Conservation (phyloP, 1,140 invertebrate genomes). For the Anthonomus grandis region DNA sequence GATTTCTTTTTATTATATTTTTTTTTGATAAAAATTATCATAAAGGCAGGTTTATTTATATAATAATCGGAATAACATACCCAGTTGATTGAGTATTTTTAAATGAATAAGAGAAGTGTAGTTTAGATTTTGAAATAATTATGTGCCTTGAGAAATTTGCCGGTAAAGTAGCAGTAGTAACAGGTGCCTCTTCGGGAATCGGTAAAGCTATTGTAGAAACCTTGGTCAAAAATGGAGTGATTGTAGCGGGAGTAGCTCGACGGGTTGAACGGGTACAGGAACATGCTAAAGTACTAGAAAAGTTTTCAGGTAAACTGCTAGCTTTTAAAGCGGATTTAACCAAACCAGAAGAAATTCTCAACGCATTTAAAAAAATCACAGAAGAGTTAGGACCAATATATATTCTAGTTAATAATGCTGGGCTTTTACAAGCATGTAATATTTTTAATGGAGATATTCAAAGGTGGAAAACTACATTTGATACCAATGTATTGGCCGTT, state of each 20-base stretch:
- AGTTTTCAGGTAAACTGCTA: conserved; percentile 20
- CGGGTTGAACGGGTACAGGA: conserved; percentile 22
- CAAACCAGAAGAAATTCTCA: conserved; percentile 58
- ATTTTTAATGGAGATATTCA: conserved; percentile 4
- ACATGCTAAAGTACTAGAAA: conserved; percentile 6
- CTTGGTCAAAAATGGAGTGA: conserved; percentile 12
- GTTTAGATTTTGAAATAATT: too few relatives aligned
- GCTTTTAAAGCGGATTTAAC: conserved; percentile 43
- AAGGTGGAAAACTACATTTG: conserved; percentile 8
- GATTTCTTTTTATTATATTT: too few relatives aligned
- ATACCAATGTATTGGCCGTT: conserved; percentile 45
- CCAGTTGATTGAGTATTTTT: too few relatives aligned
- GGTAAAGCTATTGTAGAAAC: conserved; percentile 7
- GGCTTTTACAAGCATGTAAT: conserved; percentile 33
- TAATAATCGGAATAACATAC: too few relatives aligned
- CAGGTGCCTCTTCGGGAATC: conserved; percentile 16
- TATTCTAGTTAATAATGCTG: conserved; percentile 73
- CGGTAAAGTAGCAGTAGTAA: conserved; percentile 13
- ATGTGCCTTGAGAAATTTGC: too few relatives aligned
- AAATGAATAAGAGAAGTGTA: too few relatives aligned
- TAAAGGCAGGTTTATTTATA: too few relatives aligned
- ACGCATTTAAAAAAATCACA: conserved; percentile 62
- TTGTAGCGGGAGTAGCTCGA: conserved; percentile 28
- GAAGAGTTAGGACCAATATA: conserved; percentile 61
- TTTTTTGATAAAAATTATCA: too few relatives aligned